Evolutionary conservation across 1,140 invertebrate genomes (phyloP), one percentile per base, ranked within the genome.

Genomic region (Drosophila lowei): DNA sequence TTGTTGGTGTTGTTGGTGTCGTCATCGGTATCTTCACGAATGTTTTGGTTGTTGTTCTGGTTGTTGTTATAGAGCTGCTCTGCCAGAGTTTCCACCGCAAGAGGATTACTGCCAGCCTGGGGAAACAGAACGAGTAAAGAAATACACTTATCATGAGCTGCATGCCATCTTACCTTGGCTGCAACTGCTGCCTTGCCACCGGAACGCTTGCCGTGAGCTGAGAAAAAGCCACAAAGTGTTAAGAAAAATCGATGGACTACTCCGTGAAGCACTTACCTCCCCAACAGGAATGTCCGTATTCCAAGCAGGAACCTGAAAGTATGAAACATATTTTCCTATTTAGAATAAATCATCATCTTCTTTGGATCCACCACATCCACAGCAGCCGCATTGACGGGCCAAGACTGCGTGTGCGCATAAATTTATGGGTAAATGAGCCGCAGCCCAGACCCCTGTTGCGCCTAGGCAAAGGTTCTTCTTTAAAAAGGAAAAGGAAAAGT

Each of bases 221-320:
- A 41, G 23, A 34, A 48, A 61, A 15, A 42, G 46, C 54, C 34
- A 38, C 0, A 66, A 65, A 63, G 13, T 43, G n/a, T n/a, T 2
- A 55, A n/a, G 34, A 25, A 6, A 47, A 50, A 73, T 54, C 47
- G 34, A 57, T 43, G 15, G 73, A 64, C 48, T 43, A 28, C 38
- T 34, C 1, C 18, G 30, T 4, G 11, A 11, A 9, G 2, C 52
- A 89, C 90, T 89, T 75, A 91, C 90, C 90, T 50, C 90, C 90
- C 90, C 90, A 91, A 58, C 90, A 91, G 1, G 90, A 91, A 53
- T 91, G 90, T 72, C 90, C 90, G 65, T 91, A 91, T 84, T 91
- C 90, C 79, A 91, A 44, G 42, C 90, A 91, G 54, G 90, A 91
- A 68, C 90, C 90, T 91, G 61, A 18, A 85, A 85, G 49, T 50